Base-by-base conservation (phyloP, 2,113 vertebrate species). In the Ammodytes dubius region DNA sequence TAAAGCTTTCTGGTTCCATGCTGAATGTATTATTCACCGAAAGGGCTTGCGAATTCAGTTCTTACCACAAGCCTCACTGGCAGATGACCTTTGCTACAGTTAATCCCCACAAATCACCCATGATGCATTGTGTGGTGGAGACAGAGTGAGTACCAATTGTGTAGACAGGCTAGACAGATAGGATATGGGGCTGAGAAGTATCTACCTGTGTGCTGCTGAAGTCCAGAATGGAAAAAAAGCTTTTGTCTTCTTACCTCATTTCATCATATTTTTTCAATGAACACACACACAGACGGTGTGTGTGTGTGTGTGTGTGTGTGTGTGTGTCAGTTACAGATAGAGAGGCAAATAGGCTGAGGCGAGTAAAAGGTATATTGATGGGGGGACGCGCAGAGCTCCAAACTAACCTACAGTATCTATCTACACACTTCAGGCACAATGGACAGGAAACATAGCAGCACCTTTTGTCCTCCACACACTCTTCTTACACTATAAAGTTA, bases 51-150 rank as follows among this genome's bases (percentile, higher is more conserved):
- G 77, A 56, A 56, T 69, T 68, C 63, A 64, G 47, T 66, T 81
- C 71, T 81, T 70, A 61, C 58, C 60, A 47, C 12, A 35, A 15
- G 0, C 59, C 27, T 52, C 61, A 27, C 43, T 46, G 67, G 53
- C 40, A 53, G 63, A 68, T 74, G 79, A 89, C 81, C 87, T 89
- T 77, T 88, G 79, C 63, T 59, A 43, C 68, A 39, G 67, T 72
- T 80, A 85, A 88, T 76, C 76, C 81, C 75, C 74, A 69, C 70
- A 79, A 81, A 70, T 87, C 81, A 56, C 0, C 70, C 49, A 14
- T 70, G 58, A 81, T 74, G 46, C 78, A 52, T 73, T 82, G 85
- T 70, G 63, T 40, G 47, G 59, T 9, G 27, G 27, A 27, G 27
- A 27, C 27, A 46, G 60, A 52, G n/a, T 4, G 27, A 35, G 45